phyloP scores from a whole-genome alignment of 2,113 vertebrate species.

The Procavia capensis region DNA sequence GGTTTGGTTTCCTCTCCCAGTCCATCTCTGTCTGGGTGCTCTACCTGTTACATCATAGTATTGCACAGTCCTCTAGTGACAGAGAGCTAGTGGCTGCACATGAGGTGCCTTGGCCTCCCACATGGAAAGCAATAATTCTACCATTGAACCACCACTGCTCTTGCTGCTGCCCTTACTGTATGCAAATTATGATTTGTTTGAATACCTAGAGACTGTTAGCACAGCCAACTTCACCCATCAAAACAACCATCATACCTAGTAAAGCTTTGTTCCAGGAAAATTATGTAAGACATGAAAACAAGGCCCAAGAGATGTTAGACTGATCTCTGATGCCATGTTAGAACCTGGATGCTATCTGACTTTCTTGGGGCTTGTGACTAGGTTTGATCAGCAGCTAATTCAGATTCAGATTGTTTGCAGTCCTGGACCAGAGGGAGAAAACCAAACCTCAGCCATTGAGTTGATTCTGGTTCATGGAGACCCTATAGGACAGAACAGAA shows the following conservation, averaged over 20 bases:
- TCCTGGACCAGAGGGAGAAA: too few species aligned
- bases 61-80: not conserved
- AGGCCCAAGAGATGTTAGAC: not conserved
- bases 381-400: not conserved
- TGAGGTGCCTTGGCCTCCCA: not conserved
- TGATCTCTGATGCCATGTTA: not conserved
- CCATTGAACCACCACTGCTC: not conserved
- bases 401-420: not conserved
- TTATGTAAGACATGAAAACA: not conserved
- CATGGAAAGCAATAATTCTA: not conserved
- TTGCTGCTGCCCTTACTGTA: too few species aligned
- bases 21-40: not conserved
- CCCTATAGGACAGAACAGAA: too few species aligned
- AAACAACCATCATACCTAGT: not conserved
- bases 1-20: not conserved
- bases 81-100: not conserved
- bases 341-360: not conserved
- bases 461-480: too few species aligned
- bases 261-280: not conserved
- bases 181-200: not conserved
- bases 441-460: too few species aligned
- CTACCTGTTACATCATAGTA: not conserved
- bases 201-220: not conserved
- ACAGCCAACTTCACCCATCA: not conserved
- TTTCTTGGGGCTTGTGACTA: not conserved